Base-by-base conservation (phyloP, 2,888 invertebrate genomes). In the Standfussiana lucernea region DNA sequence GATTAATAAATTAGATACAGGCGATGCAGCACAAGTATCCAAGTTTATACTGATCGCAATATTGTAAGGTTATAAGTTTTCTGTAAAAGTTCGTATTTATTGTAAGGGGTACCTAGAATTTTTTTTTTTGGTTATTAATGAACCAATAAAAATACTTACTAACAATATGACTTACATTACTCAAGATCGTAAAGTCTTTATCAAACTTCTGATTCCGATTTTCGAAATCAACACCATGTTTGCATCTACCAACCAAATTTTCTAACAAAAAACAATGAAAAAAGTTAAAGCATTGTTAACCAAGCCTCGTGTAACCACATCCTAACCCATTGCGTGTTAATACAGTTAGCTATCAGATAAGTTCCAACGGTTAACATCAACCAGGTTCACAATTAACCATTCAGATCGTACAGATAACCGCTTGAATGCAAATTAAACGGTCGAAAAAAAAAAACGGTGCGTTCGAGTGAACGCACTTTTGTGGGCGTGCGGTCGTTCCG, bases 301-400 rank as follows among this genome's bases (percentile, higher is more conserved):
- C 35, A 47, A 24, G 56, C 21, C 56, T 82, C 80, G 88, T 89
- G 87, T 86, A 84, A 79, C 80, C 79, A 82, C 76, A 76, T 85
- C 85, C 79, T 89, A 85, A 88, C 77, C 77, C 78, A 73, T 92
- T 90, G 95, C 95, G 95, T 95, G 95, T 92, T 88, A 85, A 89
- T 90, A 92, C 91, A 90, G 93, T 93, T 90, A 93, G 83, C 91
- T 90, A 94, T 94, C 95, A 90, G 95, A 93, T 94, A 94, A 93
- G 86, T 89, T 88, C 87, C 90, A 91, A 92, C 94, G 93, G 95
- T 93, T 94, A 93, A 91, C 94, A 94, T 94, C 93, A 91, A 89
- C 90, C 84, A 87, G 86, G 90, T 89, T 92, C 93, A 94, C 95
- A 96, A 95, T 95, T 95, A 95, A 94, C 94, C 89, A 92, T 92